phyloP scores from a whole-genome alignment of 2,888 invertebrate genomes.

The Metallyticus violacea region DNA sequence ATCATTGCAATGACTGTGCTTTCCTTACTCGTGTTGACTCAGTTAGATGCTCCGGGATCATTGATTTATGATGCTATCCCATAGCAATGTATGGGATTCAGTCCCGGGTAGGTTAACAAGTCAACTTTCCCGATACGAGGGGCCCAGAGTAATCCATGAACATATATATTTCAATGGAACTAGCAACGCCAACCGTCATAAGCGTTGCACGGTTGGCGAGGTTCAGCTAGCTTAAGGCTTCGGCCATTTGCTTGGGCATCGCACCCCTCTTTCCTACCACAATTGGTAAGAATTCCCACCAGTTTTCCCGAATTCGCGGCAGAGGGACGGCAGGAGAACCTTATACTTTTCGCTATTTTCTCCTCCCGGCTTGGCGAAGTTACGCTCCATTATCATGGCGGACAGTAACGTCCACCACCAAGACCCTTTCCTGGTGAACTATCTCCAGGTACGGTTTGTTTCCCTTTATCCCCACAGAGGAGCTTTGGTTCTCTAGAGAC shows the following conservation, averaged over 20 bases:
- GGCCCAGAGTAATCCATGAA: too few species aligned
- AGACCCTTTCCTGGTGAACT: slow-evolving; percentile 35
- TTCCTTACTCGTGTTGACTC: too few species aligned
- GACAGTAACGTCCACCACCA: slow-evolving; percentile 40
- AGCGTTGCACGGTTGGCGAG: slow-evolving; percentile 32
- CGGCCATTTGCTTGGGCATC: slow-evolving; percentile 38
- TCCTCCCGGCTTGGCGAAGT: slow-evolving; percentile 34
- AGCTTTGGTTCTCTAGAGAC: too few species aligned
- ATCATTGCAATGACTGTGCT: too few species aligned
- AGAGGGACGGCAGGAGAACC: slow-evolving; percentile 28
- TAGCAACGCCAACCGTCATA: slow-evolving; percentile 37
- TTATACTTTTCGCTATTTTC: slow-evolving; percentile 38
- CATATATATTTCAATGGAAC: slow-evolving; percentile 32
- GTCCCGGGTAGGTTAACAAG: too few species aligned
- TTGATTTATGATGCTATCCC: too few species aligned
- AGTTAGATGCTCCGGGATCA: too few species aligned
- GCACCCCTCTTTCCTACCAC: slow-evolving; percentile 42
- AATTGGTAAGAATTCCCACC: slow-evolving; percentile 39
- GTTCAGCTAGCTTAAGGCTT: slow-evolving; percentile 34
- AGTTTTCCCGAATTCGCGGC: slow-evolving; percentile 21
- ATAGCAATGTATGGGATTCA: too few species aligned
- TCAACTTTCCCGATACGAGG: too few species aligned
- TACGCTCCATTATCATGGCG: slow-evolving; percentile 34
- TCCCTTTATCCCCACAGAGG: too few species aligned
- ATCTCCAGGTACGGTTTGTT: slow-evolving; percentile 40